Conservation (phyloP, 2,888 invertebrate genomes). For the Lasioglossum marginatum region DNA sequence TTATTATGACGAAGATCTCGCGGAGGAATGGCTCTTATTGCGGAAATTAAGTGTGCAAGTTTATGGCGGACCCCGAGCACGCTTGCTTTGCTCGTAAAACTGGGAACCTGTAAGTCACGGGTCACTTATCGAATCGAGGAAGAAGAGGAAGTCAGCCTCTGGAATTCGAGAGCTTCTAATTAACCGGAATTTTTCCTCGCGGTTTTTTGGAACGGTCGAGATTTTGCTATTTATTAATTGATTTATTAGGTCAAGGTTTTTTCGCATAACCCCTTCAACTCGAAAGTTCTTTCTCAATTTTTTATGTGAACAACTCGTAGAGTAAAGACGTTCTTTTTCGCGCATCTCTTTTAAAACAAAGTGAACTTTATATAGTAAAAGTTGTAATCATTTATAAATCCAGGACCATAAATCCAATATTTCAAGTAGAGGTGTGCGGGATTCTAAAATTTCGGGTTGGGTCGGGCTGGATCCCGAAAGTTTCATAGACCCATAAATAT, state of each 20-base stretch:
- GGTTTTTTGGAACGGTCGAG: background rate
- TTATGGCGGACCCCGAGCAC: background rate
- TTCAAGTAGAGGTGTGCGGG: no score
- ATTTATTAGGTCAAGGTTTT: background rate
- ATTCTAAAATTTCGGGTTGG: no score
- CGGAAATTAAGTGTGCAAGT: slow-evolving; percentile 1
- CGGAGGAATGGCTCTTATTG: background rate
- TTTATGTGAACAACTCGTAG: no score
- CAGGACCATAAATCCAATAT: no score
- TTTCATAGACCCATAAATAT: no score
- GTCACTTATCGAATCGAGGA: background rate
- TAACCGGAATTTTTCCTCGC: background rate
- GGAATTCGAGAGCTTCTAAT: background rate
- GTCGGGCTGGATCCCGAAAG: no score
- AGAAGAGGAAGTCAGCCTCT: background rate
- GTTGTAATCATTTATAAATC: no score
- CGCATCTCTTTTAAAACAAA: no score
- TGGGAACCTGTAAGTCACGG: slow-evolving; percentile 11
- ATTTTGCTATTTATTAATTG: background rate
- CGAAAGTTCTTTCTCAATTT: no score
- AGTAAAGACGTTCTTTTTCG: no score
- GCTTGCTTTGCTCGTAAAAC: background rate
- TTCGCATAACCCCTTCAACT: no score
- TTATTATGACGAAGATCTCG: slow-evolving; percentile 17
- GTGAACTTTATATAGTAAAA: no score